Base-by-base conservation (phyloP, 1,140 invertebrate genomes). In the Drosophila yakuba region DNA sequence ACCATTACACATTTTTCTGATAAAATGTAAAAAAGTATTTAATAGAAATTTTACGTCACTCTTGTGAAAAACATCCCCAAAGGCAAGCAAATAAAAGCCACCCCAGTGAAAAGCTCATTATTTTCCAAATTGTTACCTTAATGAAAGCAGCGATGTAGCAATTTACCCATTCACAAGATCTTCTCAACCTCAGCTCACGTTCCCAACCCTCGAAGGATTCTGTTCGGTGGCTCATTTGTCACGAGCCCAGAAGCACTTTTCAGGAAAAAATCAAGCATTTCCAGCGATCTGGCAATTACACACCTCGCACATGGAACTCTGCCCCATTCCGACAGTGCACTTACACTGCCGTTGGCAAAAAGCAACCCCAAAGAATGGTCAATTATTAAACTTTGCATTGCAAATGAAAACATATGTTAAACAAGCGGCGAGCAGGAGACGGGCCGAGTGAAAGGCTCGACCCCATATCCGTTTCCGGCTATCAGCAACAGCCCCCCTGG, bases 381-480 rank as follows among this genome's bases (percentile, higher is more conserved):
- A 88, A 88, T 88, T 88, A 88, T 88, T 83, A 83, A 86, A 86
- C 83, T 86, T 86, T 86, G 83, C 83, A 88, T 86, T 83, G 84
- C 83, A 88, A 88, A 89, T 88, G 83, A 88, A 88, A 88, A 88
- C 83, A 88, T 88, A 88, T 88, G 83, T 88, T 88, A 69, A 83
- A 88, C 83, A 88, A 88, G 83, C 66, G 64, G 83, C 66, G 64
- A 43, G 44, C 61, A 54, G 25, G 67, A 68, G 50, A 55, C 41
- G 14, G 47, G 36, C 39, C 7, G 35, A 38, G 50, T n/a, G 59
- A n/a, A 11, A 41, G 32, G 3, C 25, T 5, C 44, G 60, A 77
- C 76, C 76, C 73, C 84, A 84, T 89, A 88, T 88, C 83, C 83
- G 79, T 89, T 89, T 88, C 83, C 84, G 84, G 79, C 79, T 83